Base-by-base conservation (phyloP, 2,888 invertebrate species). In the Diplazon laetatorius region DNA sequence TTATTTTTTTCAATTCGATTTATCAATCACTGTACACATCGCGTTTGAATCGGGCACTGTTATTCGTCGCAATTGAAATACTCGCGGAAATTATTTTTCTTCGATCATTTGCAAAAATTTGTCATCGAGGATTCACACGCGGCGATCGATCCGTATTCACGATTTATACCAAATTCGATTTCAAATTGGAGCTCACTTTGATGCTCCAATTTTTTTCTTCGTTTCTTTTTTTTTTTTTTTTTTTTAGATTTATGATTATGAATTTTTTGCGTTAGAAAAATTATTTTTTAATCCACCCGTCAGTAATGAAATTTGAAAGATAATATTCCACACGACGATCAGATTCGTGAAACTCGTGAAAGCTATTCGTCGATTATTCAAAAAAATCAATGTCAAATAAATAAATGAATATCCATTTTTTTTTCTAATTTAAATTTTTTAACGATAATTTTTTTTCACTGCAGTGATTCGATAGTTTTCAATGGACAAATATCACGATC, bases 21-120 rank as follows among this genome's bases (percentile, higher is more conserved):
- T 55, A 9, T 63, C 12, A 44, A 76, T 76, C 79, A 79, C 79
- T 79, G 68, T 66, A 72, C 79, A 63, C 25, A 55, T 44, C 22
- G 52, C 65, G 52, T 14, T 6, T 65, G 50, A 10, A 12, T 35
- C 52, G 37, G n/a, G 18, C 78, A 62, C 78, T n/a, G 70, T 66
- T 35, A 10, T 74, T 6, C 12, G n/a, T 63, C 48, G 48, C 44
- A 18, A 14, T 20, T 52, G 10, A 42, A 16, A 37, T 30, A 72
- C 30, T 16, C n/a, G 12, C 8, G 46, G 10, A n/a, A n/a, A n/a
- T n/a, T 2, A 4, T 42, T 42, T 12, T 22, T 25, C 5, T 42
- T 44, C 37, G 9, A 25, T 12, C 8, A 5, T 30, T 46, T 9
- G 9, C n/a, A n/a, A 44, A n/a, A 52, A 52, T n/a, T 10, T 25